phyloP scores from a whole-genome alignment of 1,140 invertebrate genomes.

The Macrobrachium rosenbergii region DNA sequence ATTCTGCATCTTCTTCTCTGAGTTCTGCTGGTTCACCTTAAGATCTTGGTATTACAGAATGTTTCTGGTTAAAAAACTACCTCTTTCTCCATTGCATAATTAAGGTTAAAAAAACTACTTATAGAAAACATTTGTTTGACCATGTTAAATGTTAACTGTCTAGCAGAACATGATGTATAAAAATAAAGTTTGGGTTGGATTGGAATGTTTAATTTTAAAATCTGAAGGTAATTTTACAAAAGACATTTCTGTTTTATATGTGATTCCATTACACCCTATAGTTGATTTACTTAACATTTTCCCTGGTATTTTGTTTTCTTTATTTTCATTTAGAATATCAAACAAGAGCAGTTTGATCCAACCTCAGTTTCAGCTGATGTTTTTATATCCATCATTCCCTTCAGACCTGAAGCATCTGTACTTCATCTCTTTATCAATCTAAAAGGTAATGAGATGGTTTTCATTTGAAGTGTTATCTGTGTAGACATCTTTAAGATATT shows the following conservation, averaged over 20 bases:
- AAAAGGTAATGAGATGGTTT: slow-evolving; percentile 74
- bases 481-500: too few relatives aligned
- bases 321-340: slow-evolving; percentile 47
- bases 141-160: too few relatives aligned
- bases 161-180: too few relatives aligned
- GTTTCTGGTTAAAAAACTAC: too few relatives aligned
- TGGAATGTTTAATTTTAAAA: background rate
- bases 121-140: too few relatives aligned
- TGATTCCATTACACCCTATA: background rate
- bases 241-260: background rate
- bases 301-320: background rate
- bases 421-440: slow-evolving; percentile 89
- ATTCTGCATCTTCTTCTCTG: too few relatives aligned
- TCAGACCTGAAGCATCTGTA: slow-evolving; percentile 88
- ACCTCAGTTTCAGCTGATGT: slow-evolving; percentile 85
- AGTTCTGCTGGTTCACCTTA: too few relatives aligned
- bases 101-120: too few relatives aligned
- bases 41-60: too few relatives aligned
- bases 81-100: too few relatives aligned
- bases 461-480: background rate
- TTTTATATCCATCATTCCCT: slow-evolving; percentile 90
- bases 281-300: too few relatives aligned
- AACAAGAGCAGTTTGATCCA: slow-evolving; percentile 85
- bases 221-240: background rate
- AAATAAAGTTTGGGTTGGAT: too few relatives aligned